phyloP scores from a whole-genome alignment of 2,888 invertebrate genomes.

The Uloborus plumipes region DNA sequence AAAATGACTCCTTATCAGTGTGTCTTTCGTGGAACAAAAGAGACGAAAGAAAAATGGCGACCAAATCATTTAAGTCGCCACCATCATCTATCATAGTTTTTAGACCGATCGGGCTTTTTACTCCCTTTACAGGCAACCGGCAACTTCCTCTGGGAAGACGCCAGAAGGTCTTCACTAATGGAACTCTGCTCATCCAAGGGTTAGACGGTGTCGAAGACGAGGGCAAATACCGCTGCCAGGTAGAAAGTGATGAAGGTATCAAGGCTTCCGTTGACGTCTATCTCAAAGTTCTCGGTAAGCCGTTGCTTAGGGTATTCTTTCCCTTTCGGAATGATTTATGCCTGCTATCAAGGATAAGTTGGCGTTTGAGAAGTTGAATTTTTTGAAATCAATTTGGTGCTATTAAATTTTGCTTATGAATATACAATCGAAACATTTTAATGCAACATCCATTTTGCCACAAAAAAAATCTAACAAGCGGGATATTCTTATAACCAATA shows the following conservation, averaged over 20 bases:
- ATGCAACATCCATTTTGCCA: too few relatives aligned
- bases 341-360: too few relatives aligned
- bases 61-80: conserved; percentile 40
- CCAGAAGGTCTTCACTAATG: conserved; percentile 63
- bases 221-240: conserved; percentile 65
- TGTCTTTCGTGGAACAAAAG: too few relatives aligned
- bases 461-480: too few relatives aligned
- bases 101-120: neutral
- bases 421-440: too few relatives aligned
- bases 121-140: conserved; percentile 47
- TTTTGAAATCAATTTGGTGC: too few relatives aligned
- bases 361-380: too few relatives aligned
- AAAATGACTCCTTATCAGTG: too few relatives aligned
- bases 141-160: conserved; percentile 64
- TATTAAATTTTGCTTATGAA: too few relatives aligned
- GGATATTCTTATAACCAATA: too few relatives aligned
- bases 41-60: conserved; percentile 9
- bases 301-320: neutral
- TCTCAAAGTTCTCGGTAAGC: conserved; percentile 65
- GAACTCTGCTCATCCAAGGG: conserved; percentile 60
- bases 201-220: conserved; percentile 62
- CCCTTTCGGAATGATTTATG: too few relatives aligned
- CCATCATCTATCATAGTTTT: conserved; percentile 39
- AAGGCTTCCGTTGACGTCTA: conserved; percentile 64
- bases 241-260: conserved; percentile 63